These are phyloP conservation scores for Tetrapedia diversipes DNA, from an alignment of 2,888 invertebrate genomes.

Conservation along the genomic window DNA sequence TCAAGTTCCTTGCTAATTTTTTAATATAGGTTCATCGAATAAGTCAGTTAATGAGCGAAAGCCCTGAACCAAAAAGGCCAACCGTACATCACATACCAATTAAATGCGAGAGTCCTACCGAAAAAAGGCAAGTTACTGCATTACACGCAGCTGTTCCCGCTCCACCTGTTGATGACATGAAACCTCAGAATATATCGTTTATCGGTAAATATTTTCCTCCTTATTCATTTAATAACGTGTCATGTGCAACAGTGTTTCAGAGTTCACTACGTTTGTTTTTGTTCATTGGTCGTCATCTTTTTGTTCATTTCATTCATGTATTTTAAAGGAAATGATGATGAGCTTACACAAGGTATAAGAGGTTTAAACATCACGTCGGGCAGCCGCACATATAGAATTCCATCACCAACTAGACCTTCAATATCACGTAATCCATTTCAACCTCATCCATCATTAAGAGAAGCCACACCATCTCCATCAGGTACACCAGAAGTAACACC, in stretches of 20 bases:
- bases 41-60: slow-evolving; percentile 82
- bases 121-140: slow-evolving; percentile 77
- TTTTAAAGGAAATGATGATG: slow-evolving; percentile 78
- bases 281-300: slow-evolving; percentile 4
- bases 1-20: slow-evolving; percentile 1
- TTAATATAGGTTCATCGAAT: slow-evolving; percentile 80
- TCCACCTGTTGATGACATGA: slow-evolving; percentile 93
- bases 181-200: slow-evolving; percentile 96
- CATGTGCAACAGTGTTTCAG: not conserved
- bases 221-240: not conserved
- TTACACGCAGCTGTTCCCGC: slow-evolving; percentile 86
- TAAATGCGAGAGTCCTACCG: slow-evolving; percentile 79
- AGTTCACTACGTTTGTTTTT: slow-evolving; percentile 13
- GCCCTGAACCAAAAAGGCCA: slow-evolving; percentile 80
- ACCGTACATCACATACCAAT: slow-evolving; percentile 79
- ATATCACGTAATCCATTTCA: slow-evolving; percentile 89
- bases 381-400: slow-evolving; percentile 93
- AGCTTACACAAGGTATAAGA: slow-evolving; percentile 87
- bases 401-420: slow-evolving; percentile 92
- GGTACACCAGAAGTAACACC: slow-evolving; percentile 81
- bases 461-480: slow-evolving; percentile 82
- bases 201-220: slow-evolving; percentile 86
- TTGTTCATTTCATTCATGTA: slow-evolving; percentile 16
- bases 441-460: slow-evolving; percentile 79
- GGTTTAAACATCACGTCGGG: slow-evolving; percentile 94